These are phyloP conservation scores for Lithophane ornitopus DNA, from an alignment of 2,888 invertebrate species.

Conservation along the genomic window DNA sequence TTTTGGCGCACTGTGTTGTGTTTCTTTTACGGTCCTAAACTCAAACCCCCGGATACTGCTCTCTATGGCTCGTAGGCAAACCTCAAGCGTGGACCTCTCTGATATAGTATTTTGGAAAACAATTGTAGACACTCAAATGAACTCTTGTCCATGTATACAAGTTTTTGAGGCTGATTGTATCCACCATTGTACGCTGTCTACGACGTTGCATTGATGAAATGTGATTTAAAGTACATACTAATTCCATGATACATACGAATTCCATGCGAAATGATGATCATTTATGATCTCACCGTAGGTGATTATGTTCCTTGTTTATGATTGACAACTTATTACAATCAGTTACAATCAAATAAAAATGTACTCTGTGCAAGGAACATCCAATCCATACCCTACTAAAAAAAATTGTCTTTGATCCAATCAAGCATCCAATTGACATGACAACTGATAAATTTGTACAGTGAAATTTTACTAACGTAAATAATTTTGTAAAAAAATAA, in stretches of 20 bases:
- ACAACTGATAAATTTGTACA: constrained; percentile 3
- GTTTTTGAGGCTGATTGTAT: background rate
- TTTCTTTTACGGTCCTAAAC: no score
- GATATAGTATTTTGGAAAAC: no score
- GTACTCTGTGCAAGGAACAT: no score
- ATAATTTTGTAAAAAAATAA: background rate
- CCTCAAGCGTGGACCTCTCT: no score
- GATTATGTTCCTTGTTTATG: no score
- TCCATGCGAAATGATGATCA: background rate
- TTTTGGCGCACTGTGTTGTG: no score
- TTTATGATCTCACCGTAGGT: background rate
- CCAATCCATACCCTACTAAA: no score
- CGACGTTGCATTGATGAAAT: background rate
- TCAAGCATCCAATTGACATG: background rate
- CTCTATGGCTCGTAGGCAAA: no score
- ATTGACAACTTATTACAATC: background rate
- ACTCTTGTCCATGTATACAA: background rate
- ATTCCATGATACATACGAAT: background rate
- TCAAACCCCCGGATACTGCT: no score
- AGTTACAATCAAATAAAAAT: no score
- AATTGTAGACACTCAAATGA: no score
- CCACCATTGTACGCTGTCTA: background rate
- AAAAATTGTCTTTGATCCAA: no score
- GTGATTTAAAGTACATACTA: background rate
- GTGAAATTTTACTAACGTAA: background rate